These are phyloP conservation scores for Chaenocephalus aceratus DNA, from an alignment of 2,113 vertebrate species.

Conservation along the genomic window DNA sequence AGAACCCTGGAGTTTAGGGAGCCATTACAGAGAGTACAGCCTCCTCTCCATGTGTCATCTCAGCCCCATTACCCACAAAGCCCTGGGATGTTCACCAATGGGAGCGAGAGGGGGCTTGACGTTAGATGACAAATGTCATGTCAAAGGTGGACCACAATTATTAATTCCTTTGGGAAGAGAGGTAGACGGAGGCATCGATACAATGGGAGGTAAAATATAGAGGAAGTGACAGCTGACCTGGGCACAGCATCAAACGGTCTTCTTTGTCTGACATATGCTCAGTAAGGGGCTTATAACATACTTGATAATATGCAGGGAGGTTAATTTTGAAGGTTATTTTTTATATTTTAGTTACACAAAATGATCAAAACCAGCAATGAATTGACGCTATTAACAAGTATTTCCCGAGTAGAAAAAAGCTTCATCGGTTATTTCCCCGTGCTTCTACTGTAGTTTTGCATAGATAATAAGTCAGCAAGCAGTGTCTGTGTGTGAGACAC, in stretches of 20 bases:
- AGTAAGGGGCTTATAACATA: neutral
- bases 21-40: slow-evolving; percentile 39
- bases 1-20: slow-evolving; percentile 49
- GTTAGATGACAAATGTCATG: slow-evolving; percentile 60
- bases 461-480: slow-evolving; percentile 4
- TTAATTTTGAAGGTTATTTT: neutral
- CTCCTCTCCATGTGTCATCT: slow-evolving; percentile 30
- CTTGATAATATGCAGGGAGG: neutral
- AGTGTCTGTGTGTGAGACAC: no score
- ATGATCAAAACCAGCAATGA: neutral
- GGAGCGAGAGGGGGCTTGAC: slow-evolving; percentile 27
- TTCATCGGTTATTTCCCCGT: neutral
- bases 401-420: neutral
- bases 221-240: slow-evolving; percentile 43
- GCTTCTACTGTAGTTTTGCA: neutral
- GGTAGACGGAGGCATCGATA: slow-evolving; percentile 25
- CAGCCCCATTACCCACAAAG: slow-evolving; percentile 33
- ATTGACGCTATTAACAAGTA: neutral
- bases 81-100: slow-evolving; percentile 6
- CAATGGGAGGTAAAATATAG: neutral
- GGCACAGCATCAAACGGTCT: neutral
- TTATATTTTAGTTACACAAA: neutral
- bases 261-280: neutral
- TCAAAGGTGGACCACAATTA: slow-evolving; percentile 39
- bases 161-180: slow-evolving; percentile 29